Evolutionary conservation across 1,140 invertebrate species (phyloP).

Genomic region (Drosophila murphyi): DNA sequence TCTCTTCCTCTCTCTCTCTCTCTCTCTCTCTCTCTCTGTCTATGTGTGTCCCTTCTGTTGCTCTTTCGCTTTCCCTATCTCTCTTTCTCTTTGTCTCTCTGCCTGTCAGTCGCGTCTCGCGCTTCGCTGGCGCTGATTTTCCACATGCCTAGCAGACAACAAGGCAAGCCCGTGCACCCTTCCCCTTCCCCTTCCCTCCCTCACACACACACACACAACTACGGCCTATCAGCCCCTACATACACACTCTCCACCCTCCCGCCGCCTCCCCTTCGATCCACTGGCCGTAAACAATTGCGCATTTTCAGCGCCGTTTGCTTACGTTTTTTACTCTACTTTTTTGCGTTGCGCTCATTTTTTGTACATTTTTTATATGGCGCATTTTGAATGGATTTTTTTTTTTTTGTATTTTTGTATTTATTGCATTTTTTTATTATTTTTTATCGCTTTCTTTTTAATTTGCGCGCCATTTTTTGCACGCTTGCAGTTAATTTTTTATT

Average conservation of each 20-base stretch:
- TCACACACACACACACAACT: conserved; percentile 5
- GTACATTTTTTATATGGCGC: conserved; percentile 14
- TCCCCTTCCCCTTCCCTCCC: neutral
- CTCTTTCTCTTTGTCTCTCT: neutral
- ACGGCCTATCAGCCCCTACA: conserved; percentile 26
- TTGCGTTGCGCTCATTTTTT: neutral
- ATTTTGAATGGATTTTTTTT: conserved; percentile 61
- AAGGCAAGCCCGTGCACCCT: conserved; percentile 34
- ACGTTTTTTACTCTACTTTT: conserved; percentile 61
- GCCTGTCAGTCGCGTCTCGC: conserved; percentile 27
- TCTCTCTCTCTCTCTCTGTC: conserved; percentile 7
- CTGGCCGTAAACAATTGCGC: conserved; percentile 77
- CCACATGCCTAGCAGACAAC: conserved; percentile 77
- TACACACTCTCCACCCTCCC: neutral
- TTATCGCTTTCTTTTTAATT: conserved; percentile 73
- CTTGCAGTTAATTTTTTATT: conserved; percentile 78
- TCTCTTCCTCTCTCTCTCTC: neutral
- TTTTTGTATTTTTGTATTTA: conserved; percentile 6
- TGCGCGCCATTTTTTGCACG: conserved; percentile 67
- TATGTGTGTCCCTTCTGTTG: neutral
- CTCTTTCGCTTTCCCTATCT: neutral
- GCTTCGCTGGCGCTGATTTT: conserved; percentile 75
- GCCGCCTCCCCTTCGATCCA: conserved; percentile 19
- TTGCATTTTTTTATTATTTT: conserved; percentile 16
- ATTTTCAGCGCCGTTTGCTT: conserved; percentile 80